These are phyloP conservation scores for Panzeria rudis DNA, from an alignment of 2,888 invertebrate genomes.

Conservation along the genomic window DNA sequence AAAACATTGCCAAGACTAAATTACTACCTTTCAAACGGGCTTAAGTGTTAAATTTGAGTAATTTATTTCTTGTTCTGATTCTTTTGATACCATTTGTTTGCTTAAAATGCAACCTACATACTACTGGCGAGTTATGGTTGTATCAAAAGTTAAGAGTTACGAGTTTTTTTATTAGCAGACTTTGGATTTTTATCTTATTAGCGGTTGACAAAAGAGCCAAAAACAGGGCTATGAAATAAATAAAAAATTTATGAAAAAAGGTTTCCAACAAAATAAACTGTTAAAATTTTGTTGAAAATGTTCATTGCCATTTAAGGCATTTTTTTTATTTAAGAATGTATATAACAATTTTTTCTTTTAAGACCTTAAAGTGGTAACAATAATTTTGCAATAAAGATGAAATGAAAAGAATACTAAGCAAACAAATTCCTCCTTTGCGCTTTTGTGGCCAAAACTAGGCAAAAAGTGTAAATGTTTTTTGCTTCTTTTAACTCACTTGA, in stretches of 20 bases:
- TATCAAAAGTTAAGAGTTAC: slow-evolving; percentile 5
- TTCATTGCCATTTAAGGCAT: slow-evolving; percentile 36
- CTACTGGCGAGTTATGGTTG: not conserved
- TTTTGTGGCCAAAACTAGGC: slow-evolving; percentile 3
- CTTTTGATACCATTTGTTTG: not conserved
- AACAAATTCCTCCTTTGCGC: slow-evolving; percentile 33
- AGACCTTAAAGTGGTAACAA: slow-evolving; percentile 18
- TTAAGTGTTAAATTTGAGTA: slow-evolving; percentile 35
- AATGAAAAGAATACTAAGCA: slow-evolving; percentile 49
- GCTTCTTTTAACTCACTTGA: slow-evolving; percentile 16
- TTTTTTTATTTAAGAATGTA: slow-evolving; percentile 2
- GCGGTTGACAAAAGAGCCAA: slow-evolving; percentile 29
- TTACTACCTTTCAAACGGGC: not conserved
- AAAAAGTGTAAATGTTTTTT: slow-evolving; percentile 25
- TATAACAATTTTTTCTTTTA: not conserved
- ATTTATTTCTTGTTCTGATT: slow-evolving; percentile 2
- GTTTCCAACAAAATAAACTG: slow-evolving; percentile 14
- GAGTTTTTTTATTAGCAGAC: slow-evolving; percentile 31
- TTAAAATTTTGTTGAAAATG: slow-evolving; percentile 43
- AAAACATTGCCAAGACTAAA: not conserved
- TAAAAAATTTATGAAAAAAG: slow-evolving; percentile 12
- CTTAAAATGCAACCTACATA: slow-evolving; percentile 1
- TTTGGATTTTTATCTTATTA: slow-evolving; percentile 54
- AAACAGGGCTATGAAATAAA: not conserved
- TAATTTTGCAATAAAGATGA: slow-evolving; percentile 46